These are phyloP conservation scores for Damaliscus lunatus DNA, from an alignment of 2,113 vertebrate species.

Conservation along the genomic window DNA sequence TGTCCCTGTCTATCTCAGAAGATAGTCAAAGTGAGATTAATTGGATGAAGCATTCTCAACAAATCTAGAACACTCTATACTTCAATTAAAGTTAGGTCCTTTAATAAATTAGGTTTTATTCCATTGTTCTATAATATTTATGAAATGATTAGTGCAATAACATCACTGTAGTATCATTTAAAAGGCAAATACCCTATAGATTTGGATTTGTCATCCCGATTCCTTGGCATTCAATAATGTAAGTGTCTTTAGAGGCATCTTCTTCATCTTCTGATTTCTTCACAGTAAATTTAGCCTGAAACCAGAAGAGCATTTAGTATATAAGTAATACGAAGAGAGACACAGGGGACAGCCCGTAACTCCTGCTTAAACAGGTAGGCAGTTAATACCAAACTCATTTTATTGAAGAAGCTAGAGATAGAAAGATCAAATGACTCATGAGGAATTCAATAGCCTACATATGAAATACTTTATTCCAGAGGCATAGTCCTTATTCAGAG, in stretches of 20 bases:
- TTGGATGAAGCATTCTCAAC: background rate
- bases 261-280: conserved; percentile 89
- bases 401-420: background rate
- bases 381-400: background rate
- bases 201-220: conserved; percentile 85
- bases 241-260: conserved; percentile 81
- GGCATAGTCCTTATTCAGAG: background rate
- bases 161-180: conserved; percentile 50
- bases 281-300: conserved; percentile 94
- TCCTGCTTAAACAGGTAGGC: background rate
- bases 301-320: conserved; percentile 30
- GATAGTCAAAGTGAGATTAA: background rate
- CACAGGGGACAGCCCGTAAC: background rate
- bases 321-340: background rate
- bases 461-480: background rate
- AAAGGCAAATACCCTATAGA: conserved; percentile 69
- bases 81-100: conserved; percentile 13
- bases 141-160: conserved; percentile 49
- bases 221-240: conserved; percentile 95
- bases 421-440: background rate
- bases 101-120: conserved; percentile 16
- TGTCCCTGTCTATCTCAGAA: conserved; percentile 2
- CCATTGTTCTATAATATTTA: background rate
- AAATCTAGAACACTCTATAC: background rate
- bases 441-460: background rate